Evolutionary conservation across 2,888 invertebrate genomes (phyloP), one percentile per base, ranked within the genome.

Genomic region (Steinernema scapterisci): DNA sequence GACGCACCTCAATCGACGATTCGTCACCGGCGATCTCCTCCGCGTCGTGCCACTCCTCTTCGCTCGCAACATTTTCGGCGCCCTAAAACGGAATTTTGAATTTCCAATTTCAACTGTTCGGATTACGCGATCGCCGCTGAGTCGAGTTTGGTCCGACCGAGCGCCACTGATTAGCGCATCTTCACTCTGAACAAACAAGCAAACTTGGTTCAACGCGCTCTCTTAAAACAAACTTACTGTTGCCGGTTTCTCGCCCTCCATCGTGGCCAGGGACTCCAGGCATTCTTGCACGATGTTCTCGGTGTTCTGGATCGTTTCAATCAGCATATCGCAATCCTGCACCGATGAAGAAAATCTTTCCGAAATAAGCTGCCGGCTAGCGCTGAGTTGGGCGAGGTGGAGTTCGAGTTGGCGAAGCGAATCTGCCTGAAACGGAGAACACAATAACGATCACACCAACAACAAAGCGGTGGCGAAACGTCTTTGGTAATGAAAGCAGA

Each of bases 31-130:
- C 75, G 43, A 75, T 77, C 21, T 81, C 81, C 44, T 81, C 81
- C n/a, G 85, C 84, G 71, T 85, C 85, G 52, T 81, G 83, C 77
- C 80, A 85, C 46, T 82, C 82, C 38, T 83, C 82, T 16, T 83
- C 84, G 56, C 81, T 76, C 16, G 77, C 51, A 19, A 71, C 25
- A 45, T 16, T 72, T 31, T 78, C 78, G 19, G 72, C 51, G 38
- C 38, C 80, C 71, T 44, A 79, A 79, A 38, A 38, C 9, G n/a
- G 27, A 27, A 21, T 27, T 11, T 19, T 72, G 23, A 16, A 27
- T 25, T 46, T 13, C n/a, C 31, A 43, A 21, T 48, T 23, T 27
- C 45, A 6, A 52, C 1, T 7, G 52, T 45, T 23, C n/a, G 52
- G 21, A 19, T 16, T 31, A 63, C 63, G 27, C 31, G 2, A 21